Evolutionary conservation across 2,797 vertebrate genomes (phyloP).

Genomic region (Potorous gilbertii): DNA sequence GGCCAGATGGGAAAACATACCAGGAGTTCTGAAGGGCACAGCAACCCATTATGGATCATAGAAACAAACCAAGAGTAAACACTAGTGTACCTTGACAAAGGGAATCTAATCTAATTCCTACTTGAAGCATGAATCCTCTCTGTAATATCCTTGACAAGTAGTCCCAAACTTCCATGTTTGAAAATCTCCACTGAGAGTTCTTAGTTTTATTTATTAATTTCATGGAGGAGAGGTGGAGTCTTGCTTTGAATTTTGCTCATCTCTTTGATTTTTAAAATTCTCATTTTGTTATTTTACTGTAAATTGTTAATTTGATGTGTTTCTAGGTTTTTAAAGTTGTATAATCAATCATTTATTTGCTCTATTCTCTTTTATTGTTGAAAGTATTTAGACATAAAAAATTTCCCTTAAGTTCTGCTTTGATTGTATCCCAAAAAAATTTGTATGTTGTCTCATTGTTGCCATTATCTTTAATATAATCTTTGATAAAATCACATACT

Average conservation of each 20-base stretch:
- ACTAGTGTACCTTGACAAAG: neutral
- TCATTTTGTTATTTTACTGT: neutral
- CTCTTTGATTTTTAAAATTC: neutral
- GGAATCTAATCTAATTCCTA: neutral
- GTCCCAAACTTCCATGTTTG: neutral
- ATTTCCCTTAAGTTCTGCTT: neutral
- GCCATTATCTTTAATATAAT: too few relatives aligned
- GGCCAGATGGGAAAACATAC: neutral
- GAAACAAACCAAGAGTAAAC: neutral
- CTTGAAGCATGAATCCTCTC: neutral
- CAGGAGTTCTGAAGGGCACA: neutral
- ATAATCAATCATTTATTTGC: neutral
- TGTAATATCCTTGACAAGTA: neutral
- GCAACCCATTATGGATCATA: neutral
- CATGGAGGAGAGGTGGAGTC: neutral
- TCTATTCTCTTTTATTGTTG: neutral
- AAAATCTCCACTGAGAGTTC: neutral
- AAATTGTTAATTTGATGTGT: neutral
- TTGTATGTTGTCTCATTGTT: neutral
- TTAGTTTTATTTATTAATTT: neutral
- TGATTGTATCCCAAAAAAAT: neutral
- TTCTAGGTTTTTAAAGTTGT: neutral
- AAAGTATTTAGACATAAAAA: neutral
- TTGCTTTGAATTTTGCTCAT: neutral
- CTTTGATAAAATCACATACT: neutral